Base-by-base conservation (phyloP, 2,888 invertebrate species). In the Drosophila yooni region DNA sequence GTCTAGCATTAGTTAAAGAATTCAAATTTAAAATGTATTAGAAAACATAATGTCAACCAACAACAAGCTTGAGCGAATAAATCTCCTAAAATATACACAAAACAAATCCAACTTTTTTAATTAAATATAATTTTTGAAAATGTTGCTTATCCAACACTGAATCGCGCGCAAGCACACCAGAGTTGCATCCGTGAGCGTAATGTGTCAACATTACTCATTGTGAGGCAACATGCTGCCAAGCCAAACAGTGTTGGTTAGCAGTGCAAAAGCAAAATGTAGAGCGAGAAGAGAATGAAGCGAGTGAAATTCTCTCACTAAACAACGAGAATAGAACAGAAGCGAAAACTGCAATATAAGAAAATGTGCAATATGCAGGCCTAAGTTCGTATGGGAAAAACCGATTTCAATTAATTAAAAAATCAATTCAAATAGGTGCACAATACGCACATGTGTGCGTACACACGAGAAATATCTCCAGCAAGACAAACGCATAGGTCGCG, bases 1-100 rank as follows among this genome's bases (percentile, higher is more conserved):
- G 81, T 75, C 77, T 89, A 89, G 90, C 85, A 83, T 91, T 85
- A 82, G 89, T 83, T 83, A 79, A 89, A 80, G 57, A 85, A 90
- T 84, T 77, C 70, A 58, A 61, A 68, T 67, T 77, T 66, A 60
- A 81, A 75, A 66, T 83, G 78, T 90, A 83, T 79, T 85, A 77
- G 60, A 78, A 73, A 75, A 77, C 71, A 72, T 63, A 83, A 81
- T 90, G 90, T 90, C 77, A 88, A 89, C 72, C 79, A 76, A 81
- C 69, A 88, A 76, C 58, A 83, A 75, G 85, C 76, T 81, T 82
- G 72, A 79, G 82, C 82, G 64, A 85, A 89, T 82, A 87, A 90
- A 78, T 46, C 69, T 69, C 69, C 64, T 89, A 82, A 82, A 85
- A 76, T 61, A 77, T 82, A 76, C 61, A 69, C 67, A 71, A 61